Evolutionary conservation across 2,888 invertebrate species (phyloP).

Genomic region (Diogma glabrata): DNA sequence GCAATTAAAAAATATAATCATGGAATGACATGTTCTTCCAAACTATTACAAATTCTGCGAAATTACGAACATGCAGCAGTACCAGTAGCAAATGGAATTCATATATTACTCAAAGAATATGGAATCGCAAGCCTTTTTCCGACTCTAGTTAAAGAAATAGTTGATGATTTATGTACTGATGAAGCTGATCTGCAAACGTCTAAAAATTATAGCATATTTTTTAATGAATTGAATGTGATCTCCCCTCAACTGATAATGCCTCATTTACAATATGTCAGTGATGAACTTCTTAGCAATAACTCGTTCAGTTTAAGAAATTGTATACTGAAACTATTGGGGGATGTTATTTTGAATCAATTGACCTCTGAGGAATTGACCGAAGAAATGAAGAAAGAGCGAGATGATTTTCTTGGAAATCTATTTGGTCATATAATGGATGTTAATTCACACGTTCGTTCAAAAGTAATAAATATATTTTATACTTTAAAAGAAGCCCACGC

Average conservation of each 20-base stretch:
- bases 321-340: constrained; percentile 70
- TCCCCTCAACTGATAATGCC: constrained; percentile 34
- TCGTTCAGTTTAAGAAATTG: constrained; percentile 59
- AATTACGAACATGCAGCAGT: constrained; percentile 29
- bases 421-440: constrained; percentile 74
- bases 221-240: constrained; percentile 29
- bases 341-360: constrained; percentile 61
- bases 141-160: constrained; percentile 32
- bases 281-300: constrained; percentile 28
- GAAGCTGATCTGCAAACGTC: constrained; percentile 29
- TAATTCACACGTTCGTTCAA: constrained; percentile 76
- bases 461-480: constrained; percentile 73
- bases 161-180: constrained; percentile 30
- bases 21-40: constrained; percentile 62
- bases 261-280: constrained; percentile 31
- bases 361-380: constrained; percentile 59
- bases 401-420: constrained; percentile 68
- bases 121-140: constrained; percentile 31
- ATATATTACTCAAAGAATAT: constrained; percentile 32
- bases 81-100: constrained; percentile 31
- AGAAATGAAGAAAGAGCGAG: constrained; percentile 53
- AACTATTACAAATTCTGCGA: constrained; percentile 47
- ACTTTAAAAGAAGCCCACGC: constrained; percentile 65
- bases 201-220: constrained; percentile 32
- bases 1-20: constrained; percentile 77